A percentile compares a stretch with the other conserved stretches of the same genome.
These are phyloP conservation scores for Leptopilina drosophilae DNA, from an alignment of 2,888 invertebrate species.

Conservation along the genomic window DNA sequence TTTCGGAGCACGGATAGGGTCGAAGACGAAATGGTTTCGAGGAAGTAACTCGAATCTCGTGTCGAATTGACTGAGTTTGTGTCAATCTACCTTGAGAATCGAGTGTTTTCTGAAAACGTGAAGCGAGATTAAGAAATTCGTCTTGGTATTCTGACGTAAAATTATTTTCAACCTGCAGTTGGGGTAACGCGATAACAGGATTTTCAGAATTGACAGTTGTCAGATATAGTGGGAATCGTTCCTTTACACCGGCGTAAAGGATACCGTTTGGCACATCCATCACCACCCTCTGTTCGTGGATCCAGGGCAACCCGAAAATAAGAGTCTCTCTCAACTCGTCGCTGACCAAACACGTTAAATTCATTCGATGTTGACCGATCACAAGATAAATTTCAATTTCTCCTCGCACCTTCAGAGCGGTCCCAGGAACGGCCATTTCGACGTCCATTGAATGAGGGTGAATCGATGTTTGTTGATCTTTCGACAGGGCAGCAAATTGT, in stretches of 20 bases:
- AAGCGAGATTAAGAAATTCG: neutral
- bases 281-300: neutral
- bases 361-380: neutral
- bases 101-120: neutral
- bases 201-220: neutral
- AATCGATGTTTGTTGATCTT: neutral
- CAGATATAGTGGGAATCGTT: neutral
- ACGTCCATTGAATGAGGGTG: neutral
- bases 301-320: neutral
- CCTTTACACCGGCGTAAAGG: neutral
- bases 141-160: neutral
- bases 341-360: no score
- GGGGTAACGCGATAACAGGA: neutral
- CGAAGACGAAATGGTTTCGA: neutral
- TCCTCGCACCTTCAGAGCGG: neutral
- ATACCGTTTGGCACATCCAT: neutral
- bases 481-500: neutral
- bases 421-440: neutral
- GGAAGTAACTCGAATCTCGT: conserved; percentile 42
- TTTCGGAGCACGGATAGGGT: no score
- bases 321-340: no score
- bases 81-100: neutral
- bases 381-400: neutral
- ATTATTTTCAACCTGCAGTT: neutral
- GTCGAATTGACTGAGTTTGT: conserved; percentile 29